These are phyloP conservation scores for Ceratoteleas bidentatus DNA, from an alignment of 1,140 invertebrate genomes.

Conservation along the genomic window DNA sequence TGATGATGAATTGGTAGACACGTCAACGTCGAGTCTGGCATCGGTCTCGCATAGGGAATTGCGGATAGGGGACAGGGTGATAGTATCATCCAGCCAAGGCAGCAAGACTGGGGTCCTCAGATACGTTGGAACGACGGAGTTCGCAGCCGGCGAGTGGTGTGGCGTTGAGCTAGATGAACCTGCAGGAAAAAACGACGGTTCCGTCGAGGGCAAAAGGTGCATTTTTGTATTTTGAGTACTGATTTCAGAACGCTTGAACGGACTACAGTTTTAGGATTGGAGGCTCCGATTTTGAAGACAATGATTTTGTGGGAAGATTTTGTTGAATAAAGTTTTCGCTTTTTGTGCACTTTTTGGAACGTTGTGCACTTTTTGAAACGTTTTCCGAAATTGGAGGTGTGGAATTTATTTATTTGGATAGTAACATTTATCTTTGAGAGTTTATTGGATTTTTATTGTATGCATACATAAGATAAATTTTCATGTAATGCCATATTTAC, in stretches of 20 bases:
- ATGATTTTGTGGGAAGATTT: no score
- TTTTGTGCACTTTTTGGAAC: no score
- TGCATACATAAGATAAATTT: no score
- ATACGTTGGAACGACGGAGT: conserved; percentile 93
- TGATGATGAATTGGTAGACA: conserved; percentile 80
- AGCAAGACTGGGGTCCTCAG: conserved; percentile 93
- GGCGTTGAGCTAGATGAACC: conserved; percentile 97
- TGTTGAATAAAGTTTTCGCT: no score
- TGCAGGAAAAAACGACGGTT: conserved; percentile 97
- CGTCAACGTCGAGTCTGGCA: conserved; percentile 84
- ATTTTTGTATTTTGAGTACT: conserved; percentile 14
- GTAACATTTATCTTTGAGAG: no score
- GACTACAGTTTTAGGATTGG: background rate
- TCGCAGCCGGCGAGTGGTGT: conserved; percentile 95
- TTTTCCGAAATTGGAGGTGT: no score
- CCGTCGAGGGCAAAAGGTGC: conserved; percentile 92
- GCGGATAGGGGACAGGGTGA: conserved; percentile 93
- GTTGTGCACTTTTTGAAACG: no score
- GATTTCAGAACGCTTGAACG: conserved; percentile 19
- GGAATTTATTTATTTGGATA: no score
- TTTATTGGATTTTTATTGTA: no score
- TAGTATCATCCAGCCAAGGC: conserved; percentile 92
- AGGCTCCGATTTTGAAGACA: conserved; percentile 9
- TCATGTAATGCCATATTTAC: no score
- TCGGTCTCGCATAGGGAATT: conserved; percentile 83